Percentiles rank a stretch among this genome's conserved stretches.
Evolutionary conservation across 2,888 invertebrate genomes (phyloP).

Genomic region (Chymomyza fuscimana): DNA sequence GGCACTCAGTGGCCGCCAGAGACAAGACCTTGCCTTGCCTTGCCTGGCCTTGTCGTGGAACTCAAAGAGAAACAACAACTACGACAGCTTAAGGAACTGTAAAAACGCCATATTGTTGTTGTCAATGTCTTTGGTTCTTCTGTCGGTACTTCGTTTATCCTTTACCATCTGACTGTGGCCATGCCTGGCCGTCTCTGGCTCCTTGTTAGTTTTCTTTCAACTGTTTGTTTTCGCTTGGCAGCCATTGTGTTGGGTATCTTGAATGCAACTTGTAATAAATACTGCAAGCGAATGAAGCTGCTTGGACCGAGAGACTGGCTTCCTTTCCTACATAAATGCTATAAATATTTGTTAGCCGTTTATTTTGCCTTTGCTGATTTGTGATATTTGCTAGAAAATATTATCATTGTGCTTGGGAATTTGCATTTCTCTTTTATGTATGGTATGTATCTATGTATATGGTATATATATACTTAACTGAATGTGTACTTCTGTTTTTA

Average conservation of each 20-base stretch:
- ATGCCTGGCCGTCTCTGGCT: constrained; percentile 13
- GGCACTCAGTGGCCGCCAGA: not conserved
- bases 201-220: constrained; percentile 33
- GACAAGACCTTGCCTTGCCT: not conserved
- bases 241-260: constrained; percentile 49
- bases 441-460: not conserved
- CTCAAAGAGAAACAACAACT: not conserved
- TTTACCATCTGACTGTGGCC: not conserved
- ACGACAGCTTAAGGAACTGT: not conserved
- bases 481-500: too few relatives aligned
- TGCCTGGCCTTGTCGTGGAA: too few relatives aligned
- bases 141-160: constrained; percentile 13
- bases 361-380: constrained; percentile 64
- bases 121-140: constrained; percentile 9
- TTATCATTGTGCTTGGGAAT: constrained; percentile 49
- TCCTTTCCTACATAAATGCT: constrained; percentile 33
- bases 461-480: too few relatives aligned
- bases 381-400: constrained; percentile 69
- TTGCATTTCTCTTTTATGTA: constrained; percentile 36
- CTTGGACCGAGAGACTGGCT: constrained; percentile 21
- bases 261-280: constrained; percentile 69
- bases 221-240: constrained; percentile 54
- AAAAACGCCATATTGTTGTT: constrained; percentile 1
- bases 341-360: constrained; percentile 71
- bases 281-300: constrained; percentile 49